phyloP scores from a whole-genome alignment of 64 coral and sea anemone species.

The Stichodactyla helianthus region DNA sequence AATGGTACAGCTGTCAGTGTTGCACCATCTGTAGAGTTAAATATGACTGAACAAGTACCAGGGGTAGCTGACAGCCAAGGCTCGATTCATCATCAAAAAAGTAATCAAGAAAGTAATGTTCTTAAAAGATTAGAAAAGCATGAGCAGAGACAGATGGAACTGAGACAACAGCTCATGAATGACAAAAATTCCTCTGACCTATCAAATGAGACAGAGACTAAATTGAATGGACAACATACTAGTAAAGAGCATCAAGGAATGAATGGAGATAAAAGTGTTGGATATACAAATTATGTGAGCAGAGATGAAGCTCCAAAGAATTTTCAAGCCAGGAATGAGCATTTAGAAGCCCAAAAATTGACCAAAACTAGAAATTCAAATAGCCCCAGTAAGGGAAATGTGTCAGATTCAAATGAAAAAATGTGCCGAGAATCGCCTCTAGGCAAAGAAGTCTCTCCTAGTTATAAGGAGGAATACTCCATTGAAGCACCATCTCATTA shows the following conservation, averaged over 20 bases:
- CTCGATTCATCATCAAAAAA: slow-evolving; percentile 52
- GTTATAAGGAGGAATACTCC: not conserved
- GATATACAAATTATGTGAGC: not conserved
- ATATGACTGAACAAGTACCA: not conserved
- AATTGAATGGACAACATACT: not conserved
- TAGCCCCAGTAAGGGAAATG: not conserved
- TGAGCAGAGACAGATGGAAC: slow-evolving; percentile 51
- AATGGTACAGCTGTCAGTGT: too few species aligned
- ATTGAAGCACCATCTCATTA: not conserved
- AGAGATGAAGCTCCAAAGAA: not conserved
- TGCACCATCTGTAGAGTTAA: not conserved
- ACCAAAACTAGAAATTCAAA: not conserved
- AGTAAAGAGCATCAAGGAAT: not conserved
- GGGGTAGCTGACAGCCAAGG: not conserved
- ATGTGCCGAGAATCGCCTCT: slow-evolving; percentile 8
- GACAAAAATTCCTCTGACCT: not conserved
- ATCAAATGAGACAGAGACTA: not conserved
- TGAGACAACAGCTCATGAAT: slow-evolving; percentile 51
- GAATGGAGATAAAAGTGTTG: not conserved
- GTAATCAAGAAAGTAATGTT: slow-evolving; percentile 64
- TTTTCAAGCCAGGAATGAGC: not conserved
- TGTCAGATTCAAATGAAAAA: not conserved
- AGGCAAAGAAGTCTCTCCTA: slow-evolving; percentile 21
- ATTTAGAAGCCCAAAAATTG: not conserved
- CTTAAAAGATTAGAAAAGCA: slow-evolving; percentile 67